Evolutionary conservation across 2,797 vertebrate genomes (phyloP), one percentile per base, ranked within the genome.

Genomic region (Poeciliopsis turneri): DNA sequence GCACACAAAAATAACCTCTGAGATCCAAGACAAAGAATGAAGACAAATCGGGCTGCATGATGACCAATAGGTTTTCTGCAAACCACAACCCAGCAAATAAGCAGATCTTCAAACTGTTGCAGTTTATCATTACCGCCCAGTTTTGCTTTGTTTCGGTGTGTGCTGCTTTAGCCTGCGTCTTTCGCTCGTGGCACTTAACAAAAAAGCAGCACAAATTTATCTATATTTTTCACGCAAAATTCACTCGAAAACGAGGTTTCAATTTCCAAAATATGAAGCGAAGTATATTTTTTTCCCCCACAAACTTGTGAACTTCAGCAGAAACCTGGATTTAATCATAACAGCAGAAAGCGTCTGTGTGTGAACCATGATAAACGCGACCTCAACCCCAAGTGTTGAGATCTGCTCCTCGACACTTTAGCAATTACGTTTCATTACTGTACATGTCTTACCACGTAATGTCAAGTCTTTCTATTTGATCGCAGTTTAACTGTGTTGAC

Each of bases 381-480:
- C 88, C 82, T 53, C 49, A 53, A 53, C 49, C 49, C 49, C 49
- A 3, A 53, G 20, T 8, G 49, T 23, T 92, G 85, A 49, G 77
- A 76, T 75, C 78, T 76, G 81, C 71, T 79, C 43, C 77, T 86
- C 39, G 84, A 87, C 46, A 79, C 81, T 84, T 74, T 76, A 86
- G 69, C 81, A 88, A 88, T 91, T 89, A 86, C 76, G 41, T 78
- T 80, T 61, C 80, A 84, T 87, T 81, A 88, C 85, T 82, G 81
- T 82, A 81, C 83, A 91, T 92, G 89, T 78, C 83, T 82, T 76
- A 82, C 75, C 53, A 78, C 82, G 84, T 88, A 77, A 90, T 92
- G 87, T 82, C 49, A 86, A 88, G 78, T 94, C 93, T 90, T 92
- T 80, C 76, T 68, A 53, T 88, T 85, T 89, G 81, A 92, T 87